A percentile compares a stretch with the other conserved stretches of the same genome.
phyloP scores from a whole-genome alignment of 1,140 invertebrate species.

The Adoxophyes honmai region DNA sequence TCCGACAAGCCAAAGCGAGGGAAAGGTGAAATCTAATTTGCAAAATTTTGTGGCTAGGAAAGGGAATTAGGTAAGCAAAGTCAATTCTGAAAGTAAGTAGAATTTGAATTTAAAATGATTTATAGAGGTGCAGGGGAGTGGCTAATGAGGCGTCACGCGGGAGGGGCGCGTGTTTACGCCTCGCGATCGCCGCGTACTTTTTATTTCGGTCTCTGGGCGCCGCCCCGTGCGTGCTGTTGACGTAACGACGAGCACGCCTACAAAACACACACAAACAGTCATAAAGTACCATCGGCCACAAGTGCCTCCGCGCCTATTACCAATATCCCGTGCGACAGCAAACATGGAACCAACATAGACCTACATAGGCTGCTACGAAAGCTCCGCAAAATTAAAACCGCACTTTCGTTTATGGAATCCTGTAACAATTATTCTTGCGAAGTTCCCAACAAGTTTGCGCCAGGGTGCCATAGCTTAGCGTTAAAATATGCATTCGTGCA shows the following conservation, averaged over 20 bases:
- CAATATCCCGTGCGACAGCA: neutral
- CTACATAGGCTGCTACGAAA: neutral
- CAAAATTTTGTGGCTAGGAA: conserved; percentile 62
- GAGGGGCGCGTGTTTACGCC: conserved; percentile 67
- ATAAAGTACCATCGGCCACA: neutral
- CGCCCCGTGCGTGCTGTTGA: conserved; percentile 34
- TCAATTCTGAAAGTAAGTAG: conserved; percentile 73
- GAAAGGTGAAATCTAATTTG: conserved; percentile 70
- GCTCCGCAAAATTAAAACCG: conserved; percentile 17
- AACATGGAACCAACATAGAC: neutral
- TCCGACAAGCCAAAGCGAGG: conserved; percentile 39
- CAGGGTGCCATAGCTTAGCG: conserved; percentile 59
- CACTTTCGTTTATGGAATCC: conserved; percentile 28
- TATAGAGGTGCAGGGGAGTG: conserved; percentile 71
- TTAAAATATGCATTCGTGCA: conserved; percentile 71
- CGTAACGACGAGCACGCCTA: conserved; percentile 35
- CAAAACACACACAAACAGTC: conserved; percentile 12
- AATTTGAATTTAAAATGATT: conserved; percentile 78
- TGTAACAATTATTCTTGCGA: conserved; percentile 63
- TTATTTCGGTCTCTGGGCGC: conserved; percentile 53
- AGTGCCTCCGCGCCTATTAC: neutral
- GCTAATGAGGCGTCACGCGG: conserved; percentile 74
- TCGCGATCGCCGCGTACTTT: conserved; percentile 48
- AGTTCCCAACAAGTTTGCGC: conserved; percentile 66
- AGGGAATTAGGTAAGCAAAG: conserved; percentile 72